Evolutionary conservation across 2,113 vertebrate species (phyloP), one percentile per base, ranked within the genome.

Genomic region (Probosciger aterrimus): DNA sequence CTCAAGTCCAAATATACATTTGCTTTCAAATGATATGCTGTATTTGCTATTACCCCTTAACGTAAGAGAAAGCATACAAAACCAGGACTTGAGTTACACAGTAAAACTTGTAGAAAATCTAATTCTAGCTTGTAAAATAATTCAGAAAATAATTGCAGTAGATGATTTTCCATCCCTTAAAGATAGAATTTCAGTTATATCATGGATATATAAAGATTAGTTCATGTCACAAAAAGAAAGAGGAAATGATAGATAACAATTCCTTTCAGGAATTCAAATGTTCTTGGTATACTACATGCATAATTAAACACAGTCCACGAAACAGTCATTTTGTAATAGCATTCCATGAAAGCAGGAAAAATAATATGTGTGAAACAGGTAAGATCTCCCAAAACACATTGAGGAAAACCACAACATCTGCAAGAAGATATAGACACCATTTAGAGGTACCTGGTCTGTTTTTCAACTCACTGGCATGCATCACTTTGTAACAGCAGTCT

Each of bases 161-260:
- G 11, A 30, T 5, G 6, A 60, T 82, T 68, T 86, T 78, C 19
- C 4, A 2, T 24, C 28, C 28, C 8, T 71, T 75, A 55, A 50
- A 68, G 20, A 27, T 30, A 18, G 27, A 70, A 67, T 81, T 81
- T 25, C 17, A 78, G 24, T 15, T 59, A 10, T 27, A 50, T 59
- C 1, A 0, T 49, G 28, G 37, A 27, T 39, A 37, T 46, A 64
- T 15, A 64, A 89, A 92, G 70, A 6, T 0, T 3, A 86, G 5
- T 7, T 55, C 2, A 28, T 39, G 8, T 50, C 23, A 55, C 30
- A 60, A 59, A 79, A 93, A 37, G 9, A 39, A 69, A 75, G 30
- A 62, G 14, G 23, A 84, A 84, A 30, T 62, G 31, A 77, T 70
- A 80, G 24, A 62, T 3, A 62, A 10, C 2, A 50, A 37, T 57